Conservation (phyloP, 2,797 vertebrate species). For the Hippopotamyrus pictus region DNA sequence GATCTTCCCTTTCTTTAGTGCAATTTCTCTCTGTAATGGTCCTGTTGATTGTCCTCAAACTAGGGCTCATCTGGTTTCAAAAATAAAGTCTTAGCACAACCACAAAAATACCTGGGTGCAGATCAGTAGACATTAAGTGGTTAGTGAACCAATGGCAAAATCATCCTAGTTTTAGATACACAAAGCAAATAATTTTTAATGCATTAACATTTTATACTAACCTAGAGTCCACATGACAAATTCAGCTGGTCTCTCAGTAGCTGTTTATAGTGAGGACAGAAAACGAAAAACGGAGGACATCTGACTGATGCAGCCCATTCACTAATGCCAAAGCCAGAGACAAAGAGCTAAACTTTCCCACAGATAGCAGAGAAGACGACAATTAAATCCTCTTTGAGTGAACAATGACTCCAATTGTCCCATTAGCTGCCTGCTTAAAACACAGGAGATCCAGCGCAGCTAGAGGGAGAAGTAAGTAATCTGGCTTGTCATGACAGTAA, state of each 20-base stretch:
- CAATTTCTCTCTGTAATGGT: not conserved
- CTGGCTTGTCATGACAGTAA: not conserved
- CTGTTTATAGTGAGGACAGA: not conserved
- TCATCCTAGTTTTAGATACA: not conserved
- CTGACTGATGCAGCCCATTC: not conserved
- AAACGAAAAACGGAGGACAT: not conserved
- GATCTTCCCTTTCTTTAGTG: not conserved
- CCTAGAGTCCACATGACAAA: not conserved
- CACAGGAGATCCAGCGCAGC: not conserved
- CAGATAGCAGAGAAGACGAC: slow-evolving; percentile 28
- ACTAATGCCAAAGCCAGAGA: not conserved
- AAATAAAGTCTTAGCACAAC: not conserved
- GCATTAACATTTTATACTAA: not conserved
- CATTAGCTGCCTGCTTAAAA: not conserved
- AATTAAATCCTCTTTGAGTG: not conserved
- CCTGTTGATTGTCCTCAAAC: not conserved
- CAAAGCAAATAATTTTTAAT: not conserved
- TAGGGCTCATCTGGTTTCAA: not conserved
- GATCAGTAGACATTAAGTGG: not conserved
- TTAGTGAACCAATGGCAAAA: not conserved
- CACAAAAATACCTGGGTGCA: not conserved
- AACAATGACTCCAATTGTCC: not conserved
- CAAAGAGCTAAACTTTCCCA: slow-evolving; percentile 6
- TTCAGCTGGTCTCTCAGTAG: not conserved
- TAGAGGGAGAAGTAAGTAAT: slow-evolving; percentile 7